phyloP scores from a whole-genome alignment of 2,797 vertebrate species.

The Kryptolebias ocellatus region DNA sequence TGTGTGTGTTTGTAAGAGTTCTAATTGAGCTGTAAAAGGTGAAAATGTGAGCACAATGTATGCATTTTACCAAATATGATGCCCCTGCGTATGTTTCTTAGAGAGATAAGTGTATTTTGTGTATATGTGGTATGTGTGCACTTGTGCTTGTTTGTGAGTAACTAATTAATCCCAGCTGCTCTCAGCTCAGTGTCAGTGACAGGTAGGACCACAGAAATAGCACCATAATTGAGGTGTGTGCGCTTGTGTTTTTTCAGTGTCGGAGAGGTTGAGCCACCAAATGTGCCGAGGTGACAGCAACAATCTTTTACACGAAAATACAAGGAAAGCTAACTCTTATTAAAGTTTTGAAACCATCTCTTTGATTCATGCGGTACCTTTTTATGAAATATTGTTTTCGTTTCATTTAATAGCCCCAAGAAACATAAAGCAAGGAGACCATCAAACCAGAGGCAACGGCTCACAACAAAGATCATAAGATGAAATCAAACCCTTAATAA shows the following conservation, averaged over 20 bases:
- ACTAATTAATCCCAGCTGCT: constrained; percentile 83
- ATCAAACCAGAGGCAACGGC: constrained; percentile 30
- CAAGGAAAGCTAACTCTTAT: constrained; percentile 10
- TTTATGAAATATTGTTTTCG: constrained; percentile 27
- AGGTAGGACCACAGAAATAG: constrained; percentile 72
- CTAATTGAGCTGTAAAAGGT: constrained; percentile 15
- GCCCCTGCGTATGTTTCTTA: constrained; percentile 14
- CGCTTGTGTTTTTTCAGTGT: constrained; percentile 23
- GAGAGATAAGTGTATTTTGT: constrained; percentile 16
- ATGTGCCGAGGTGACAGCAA: constrained; percentile 52
- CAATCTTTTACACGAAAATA: constrained; percentile 10
- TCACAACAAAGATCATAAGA: constrained; percentile 49
- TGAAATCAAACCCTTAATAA: constrained; percentile 51
- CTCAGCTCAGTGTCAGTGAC: constrained; percentile 64
- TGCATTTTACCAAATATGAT: constrained; percentile 18
- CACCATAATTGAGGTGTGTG: constrained; percentile 65
- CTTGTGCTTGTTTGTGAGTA: constrained; percentile 22
- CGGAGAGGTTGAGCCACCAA: constrained; percentile 13
- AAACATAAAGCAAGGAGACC: constrained; percentile 21
- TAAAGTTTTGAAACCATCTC: constrained; percentile 8
- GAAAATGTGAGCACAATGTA: not conserved
- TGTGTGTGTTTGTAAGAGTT: constrained; percentile 11
- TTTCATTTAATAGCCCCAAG: constrained; percentile 26
- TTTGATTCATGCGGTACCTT: not conserved
- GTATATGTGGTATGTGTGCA: not conserved